Conservation (phyloP, 2,797 vertebrate species). For the Rachycentron canadum region DNA sequence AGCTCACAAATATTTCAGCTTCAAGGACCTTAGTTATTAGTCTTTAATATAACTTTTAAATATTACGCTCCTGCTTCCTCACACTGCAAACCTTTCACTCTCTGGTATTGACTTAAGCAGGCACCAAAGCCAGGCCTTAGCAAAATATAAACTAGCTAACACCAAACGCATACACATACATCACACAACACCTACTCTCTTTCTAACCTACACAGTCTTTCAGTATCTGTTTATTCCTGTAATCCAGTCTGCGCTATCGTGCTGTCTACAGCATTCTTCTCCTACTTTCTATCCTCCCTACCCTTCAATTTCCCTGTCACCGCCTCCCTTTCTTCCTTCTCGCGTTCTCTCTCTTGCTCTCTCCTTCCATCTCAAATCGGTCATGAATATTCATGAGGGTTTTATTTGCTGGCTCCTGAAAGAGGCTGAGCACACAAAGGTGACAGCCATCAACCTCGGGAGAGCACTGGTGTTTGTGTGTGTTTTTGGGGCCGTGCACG, state of each 20-base stretch:
- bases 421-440: conserved; percentile 80
- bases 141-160: conserved; percentile 33
- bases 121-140: background rate
- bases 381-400: conserved; percentile 77
- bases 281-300: conserved; percentile 42
- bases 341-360: conserved; percentile 8
- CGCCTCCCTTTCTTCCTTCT: conserved; percentile 38
- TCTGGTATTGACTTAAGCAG: conserved; percentile 11
- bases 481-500: conserved; percentile 36
- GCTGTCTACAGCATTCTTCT: conserved; percentile 48
- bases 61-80: background rate
- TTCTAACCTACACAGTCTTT: conserved; percentile 46
- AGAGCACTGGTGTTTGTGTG: conserved; percentile 68
- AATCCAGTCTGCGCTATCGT: conserved; percentile 65
- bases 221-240: conserved; percentile 59
- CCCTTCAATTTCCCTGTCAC: conserved; percentile 62
- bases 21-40: conserved; percentile 7
- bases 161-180: conserved; percentile 18
- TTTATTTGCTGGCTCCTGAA: conserved; percentile 78
- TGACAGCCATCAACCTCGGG: conserved; percentile 79
- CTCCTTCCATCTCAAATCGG: conserved; percentile 51
- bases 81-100: background rate
- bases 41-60: conserved; percentile 9
- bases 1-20: background rate
- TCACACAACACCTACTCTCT: conserved; percentile 15